Evolutionary conservation across 1,140 invertebrate genomes (phyloP).

Genomic region (Drosophila micromelanica): DNA sequence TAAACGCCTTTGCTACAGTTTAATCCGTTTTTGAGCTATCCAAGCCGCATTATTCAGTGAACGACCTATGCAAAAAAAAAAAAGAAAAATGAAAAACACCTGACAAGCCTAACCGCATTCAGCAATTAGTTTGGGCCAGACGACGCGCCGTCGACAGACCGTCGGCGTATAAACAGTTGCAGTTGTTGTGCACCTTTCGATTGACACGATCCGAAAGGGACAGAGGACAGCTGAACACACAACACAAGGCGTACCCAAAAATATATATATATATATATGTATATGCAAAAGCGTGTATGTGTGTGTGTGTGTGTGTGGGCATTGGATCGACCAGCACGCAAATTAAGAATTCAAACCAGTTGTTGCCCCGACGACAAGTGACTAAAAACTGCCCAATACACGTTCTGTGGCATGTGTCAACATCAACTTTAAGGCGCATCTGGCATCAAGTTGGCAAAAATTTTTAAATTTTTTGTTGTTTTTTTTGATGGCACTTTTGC

Average conservation of each 20-base stretch:
- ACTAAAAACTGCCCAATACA: constrained; percentile 50
- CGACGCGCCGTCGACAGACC: constrained; percentile 37
- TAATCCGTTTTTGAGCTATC: neutral
- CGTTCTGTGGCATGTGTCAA: constrained; percentile 58
- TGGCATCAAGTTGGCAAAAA: constrained; percentile 31
- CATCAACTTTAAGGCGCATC: constrained; percentile 46
- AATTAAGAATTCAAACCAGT: constrained; percentile 77
- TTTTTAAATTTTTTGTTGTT: too few species aligned
- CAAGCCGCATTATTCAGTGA: constrained; percentile 21
- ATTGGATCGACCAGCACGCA: constrained; percentile 51
- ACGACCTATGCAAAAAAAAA: constrained; percentile 31
- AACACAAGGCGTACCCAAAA: constrained; percentile 23
- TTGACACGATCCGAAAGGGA: constrained; percentile 50
- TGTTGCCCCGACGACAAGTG: constrained; percentile 54
- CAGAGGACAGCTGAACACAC: constrained; percentile 24
- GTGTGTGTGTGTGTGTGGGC: constrained; percentile 7
- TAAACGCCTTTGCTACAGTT: neutral
- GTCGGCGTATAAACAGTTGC: constrained; percentile 53
- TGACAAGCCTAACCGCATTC: constrained; percentile 66
- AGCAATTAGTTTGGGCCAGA: constrained; percentile 67
- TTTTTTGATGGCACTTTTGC: constrained; percentile 23
- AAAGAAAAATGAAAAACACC: constrained; percentile 40
- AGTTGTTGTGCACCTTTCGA: constrained; percentile 63
- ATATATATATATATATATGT: constrained; percentile 4
- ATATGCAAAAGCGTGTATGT: neutral